These are phyloP conservation scores for Machimus rusticus DNA, from an alignment of 2,888 invertebrate species.

Conservation along the genomic window DNA sequence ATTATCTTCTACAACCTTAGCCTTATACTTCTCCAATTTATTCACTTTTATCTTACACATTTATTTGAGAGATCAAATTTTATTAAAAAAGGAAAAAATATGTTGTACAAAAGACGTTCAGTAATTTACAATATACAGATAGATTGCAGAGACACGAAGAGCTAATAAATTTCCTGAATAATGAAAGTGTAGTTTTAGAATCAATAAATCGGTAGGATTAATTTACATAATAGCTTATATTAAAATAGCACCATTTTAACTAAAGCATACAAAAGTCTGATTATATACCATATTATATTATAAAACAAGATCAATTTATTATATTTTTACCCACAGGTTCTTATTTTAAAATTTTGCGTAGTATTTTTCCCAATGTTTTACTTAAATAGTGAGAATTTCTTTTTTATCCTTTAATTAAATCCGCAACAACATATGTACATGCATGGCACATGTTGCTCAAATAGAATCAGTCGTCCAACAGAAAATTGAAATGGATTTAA, in stretches of 20 bases:
- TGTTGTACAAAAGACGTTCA: neutral
- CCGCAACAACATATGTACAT: no score
- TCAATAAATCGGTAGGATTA: neutral
- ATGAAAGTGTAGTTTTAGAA: neutral
- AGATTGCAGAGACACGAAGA: neutral
- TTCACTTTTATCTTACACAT: neutral
- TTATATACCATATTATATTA: neutral
- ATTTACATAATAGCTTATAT: neutral
- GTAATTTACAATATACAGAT: neutral
- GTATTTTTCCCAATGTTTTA: neutral
- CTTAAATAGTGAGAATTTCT: no score
- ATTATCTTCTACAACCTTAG: neutral
- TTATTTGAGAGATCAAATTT: neutral
- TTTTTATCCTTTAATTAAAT: no score
- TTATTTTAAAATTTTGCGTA: neutral
- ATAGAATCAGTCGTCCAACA: no score
- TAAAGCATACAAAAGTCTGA: neutral
- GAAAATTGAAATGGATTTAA: no score
- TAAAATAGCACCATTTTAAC: neutral
- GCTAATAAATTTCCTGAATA: neutral
- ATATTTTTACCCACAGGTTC: neutral
- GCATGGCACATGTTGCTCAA: no score
- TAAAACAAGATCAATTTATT: neutral
- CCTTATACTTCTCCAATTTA: neutral
- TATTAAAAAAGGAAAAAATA: neutral